Evolutionary conservation across 1,140 invertebrate genomes (phyloP), one percentile per base, ranked within the genome.

Genomic region (Drosophila erecta): DNA sequence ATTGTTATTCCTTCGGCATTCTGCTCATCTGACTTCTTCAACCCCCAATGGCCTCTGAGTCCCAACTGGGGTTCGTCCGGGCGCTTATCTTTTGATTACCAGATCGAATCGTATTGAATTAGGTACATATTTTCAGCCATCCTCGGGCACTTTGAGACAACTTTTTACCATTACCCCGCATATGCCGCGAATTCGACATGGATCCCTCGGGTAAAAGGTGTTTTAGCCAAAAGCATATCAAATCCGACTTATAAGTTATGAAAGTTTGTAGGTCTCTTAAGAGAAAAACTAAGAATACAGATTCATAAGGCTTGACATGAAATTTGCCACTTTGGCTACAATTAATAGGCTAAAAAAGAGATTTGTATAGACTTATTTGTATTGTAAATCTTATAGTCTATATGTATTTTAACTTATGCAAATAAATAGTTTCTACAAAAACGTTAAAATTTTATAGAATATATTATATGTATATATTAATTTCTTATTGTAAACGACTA

Each of bases 1-100:
- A 90, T 89, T 89, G 84, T 77, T 89, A 84, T 89, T 89, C 79
- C 72, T 89, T 80, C 51, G 70, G 76, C 73, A 89, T 89, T 84
- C 57, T 50, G 43, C 55, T 54, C 59, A 43, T 56, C 62, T 46
- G 58, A 78, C 62, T 53, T 57, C 24, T 47, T 30, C 44, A 40
- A 22, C 59, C 37, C 15, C 62, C 43, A 55, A 46, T 27, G 33
- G 44, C 20, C 50, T 50, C 47, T 38, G 27, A 22, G 17, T n/a
- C 53, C 24, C 27, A 40, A 20, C 30, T 12, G 24, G 15, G 33
- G 44, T 46, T 60, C 56, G 43, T 56, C 66, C 50, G 64, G 47
- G 46, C 61, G 79, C 67, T 76, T 79, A 79, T 89, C 83, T 79
- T 87, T 87, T 76, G 83, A 87, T 87, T 83, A 87, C 84, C 83